These are phyloP conservation scores for Geodia barretti DNA, from an alignment of 37 sponge, comb jelly and placozoan species.

Conservation along the genomic window DNA sequence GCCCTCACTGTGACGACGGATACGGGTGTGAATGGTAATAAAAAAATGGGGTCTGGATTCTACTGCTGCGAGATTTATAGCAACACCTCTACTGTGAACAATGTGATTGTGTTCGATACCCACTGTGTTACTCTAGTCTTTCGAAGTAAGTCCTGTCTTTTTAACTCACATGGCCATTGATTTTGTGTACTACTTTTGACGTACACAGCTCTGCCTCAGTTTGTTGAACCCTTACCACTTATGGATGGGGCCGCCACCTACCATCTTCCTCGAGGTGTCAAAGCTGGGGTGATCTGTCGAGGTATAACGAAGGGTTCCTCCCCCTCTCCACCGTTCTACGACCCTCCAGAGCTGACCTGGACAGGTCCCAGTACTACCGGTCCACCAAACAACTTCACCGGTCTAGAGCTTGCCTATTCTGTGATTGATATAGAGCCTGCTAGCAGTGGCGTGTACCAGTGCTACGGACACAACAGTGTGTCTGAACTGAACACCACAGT, in stretches of 20 bases:
- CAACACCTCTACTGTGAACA: neutral
- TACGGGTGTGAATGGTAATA: neutral
- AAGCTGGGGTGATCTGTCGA: neutral
- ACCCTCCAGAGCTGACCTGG: neutral
- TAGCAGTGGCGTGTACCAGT: neutral
- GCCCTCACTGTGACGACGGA: neutral
- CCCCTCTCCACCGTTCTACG: neutral
- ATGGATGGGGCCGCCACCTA: no score
- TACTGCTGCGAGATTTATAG: neutral
- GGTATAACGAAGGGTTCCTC: neutral
- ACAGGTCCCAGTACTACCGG: neutral
- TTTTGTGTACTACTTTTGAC: neutral
- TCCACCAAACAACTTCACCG: neutral
- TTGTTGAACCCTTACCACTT: conserved; percentile 1
- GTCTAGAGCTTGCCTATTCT: neutral
- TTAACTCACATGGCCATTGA: no score
- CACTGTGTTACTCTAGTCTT: neutral
- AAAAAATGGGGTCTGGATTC: neutral
- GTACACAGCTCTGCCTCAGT: neutral
- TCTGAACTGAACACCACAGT: no score
- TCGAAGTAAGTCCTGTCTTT: neutral
- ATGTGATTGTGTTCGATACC: no score
- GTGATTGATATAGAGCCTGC: neutral
- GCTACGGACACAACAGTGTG: neutral
- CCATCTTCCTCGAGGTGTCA: no score